Evolutionary conservation across 2,888 invertebrate genomes (phyloP).

Genomic region (Acronicta leporina): DNA sequence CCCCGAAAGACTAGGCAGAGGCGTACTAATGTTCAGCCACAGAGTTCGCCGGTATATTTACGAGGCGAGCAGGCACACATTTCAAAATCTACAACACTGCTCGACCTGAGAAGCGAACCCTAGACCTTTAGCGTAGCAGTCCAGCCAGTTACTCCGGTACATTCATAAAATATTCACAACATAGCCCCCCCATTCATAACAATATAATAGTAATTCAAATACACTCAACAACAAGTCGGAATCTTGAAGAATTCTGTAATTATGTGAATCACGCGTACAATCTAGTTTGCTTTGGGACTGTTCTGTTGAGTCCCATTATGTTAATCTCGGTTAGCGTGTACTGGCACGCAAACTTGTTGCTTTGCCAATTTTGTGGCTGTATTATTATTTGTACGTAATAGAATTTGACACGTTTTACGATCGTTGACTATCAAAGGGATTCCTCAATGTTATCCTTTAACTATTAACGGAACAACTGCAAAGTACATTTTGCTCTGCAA

Average conservation of each 20-base stretch:
- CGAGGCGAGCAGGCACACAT: too few species aligned
- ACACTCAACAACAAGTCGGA: conserved; percentile 8
- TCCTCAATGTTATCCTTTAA: too few species aligned
- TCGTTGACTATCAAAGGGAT: conserved; percentile 1
- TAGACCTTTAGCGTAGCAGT: too few species aligned
- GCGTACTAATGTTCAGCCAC: too few species aligned
- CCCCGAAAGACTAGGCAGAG: too few species aligned
- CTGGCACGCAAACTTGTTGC: conserved; percentile 86
- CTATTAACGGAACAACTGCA: too few species aligned
- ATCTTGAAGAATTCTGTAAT: conserved; percentile 55
- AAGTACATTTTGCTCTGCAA: too few species aligned
- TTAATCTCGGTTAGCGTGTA: conserved; percentile 67
- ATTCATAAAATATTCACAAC: not conserved
- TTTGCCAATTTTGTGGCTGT: conserved; percentile 56
- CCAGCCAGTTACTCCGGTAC: too few species aligned
- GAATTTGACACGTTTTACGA: conserved; percentile 35
- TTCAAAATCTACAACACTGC: too few species aligned
- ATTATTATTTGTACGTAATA: conserved; percentile 46
- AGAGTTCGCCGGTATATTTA: too few species aligned
- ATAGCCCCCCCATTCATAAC: conserved; percentile 17
- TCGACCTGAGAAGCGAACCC: too few species aligned
- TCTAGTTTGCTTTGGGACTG: conserved; percentile 63
- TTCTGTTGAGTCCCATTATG: conserved; percentile 76
- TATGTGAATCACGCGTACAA: conserved; percentile 56
- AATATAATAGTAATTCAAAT: conserved; percentile 23